These are phyloP conservation scores for Brachyptera risi DNA, from an alignment of 2,888 invertebrate species.

Conservation along the genomic window DNA sequence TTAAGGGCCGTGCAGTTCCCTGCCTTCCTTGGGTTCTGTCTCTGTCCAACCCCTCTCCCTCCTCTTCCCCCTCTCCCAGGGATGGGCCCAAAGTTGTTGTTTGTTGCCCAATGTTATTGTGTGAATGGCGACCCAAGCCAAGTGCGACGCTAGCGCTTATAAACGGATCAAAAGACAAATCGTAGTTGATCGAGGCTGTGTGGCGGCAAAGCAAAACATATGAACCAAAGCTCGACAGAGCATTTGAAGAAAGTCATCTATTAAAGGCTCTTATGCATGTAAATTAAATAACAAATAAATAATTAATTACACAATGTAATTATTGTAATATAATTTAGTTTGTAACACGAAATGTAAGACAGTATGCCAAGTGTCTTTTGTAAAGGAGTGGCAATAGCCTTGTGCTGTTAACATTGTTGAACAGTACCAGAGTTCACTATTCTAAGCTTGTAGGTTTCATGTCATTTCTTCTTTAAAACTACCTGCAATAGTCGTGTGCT, in stretches of 20 bases:
- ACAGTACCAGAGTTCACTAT: conserved; percentile 34
- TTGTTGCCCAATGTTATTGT: neutral
- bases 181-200: neutral
- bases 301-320: conserved; percentile 24
- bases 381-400: conserved; percentile 34
- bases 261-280: conserved; percentile 27
- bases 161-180: neutral
- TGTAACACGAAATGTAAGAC: conserved; percentile 30
- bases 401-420: conserved; percentile 32
- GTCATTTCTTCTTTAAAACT: conserved; percentile 32
- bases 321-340: conserved; percentile 34
- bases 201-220: neutral
- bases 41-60: neutral
- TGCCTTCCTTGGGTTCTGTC: neutral
- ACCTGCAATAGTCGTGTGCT: conserved; percentile 27
- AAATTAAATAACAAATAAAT: conserved; percentile 6
- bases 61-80: neutral
- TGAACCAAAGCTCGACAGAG: neutral
- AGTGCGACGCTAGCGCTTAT: too few relatives aligned
- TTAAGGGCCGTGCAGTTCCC: neutral
- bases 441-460: conserved; percentile 32
- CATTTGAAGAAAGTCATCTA: conserved; percentile 10
- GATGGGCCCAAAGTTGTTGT: neutral
- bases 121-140: neutral
- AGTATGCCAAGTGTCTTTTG: conserved; percentile 33